Conservation (phyloP, 2,797 vertebrate species). For the Sus cebifrons region DNA sequence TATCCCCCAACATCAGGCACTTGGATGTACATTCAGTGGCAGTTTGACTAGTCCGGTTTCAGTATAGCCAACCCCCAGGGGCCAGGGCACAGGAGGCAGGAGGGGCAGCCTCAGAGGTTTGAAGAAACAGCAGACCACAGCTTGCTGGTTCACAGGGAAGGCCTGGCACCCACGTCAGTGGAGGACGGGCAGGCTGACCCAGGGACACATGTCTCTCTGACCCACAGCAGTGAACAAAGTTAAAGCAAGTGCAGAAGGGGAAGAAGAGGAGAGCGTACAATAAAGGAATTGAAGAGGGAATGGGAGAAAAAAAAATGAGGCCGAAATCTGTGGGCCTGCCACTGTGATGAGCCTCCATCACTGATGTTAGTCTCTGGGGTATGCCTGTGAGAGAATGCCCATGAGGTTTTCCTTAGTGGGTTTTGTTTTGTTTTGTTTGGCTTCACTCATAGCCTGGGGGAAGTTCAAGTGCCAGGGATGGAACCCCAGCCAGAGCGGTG, state of each 20-base stretch:
- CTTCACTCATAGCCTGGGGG: too few species aligned
- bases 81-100: neutral
- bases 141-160: neutral
- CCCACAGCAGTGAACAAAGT: neutral
- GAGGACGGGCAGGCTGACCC: neutral
- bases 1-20: neutral
- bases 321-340: neutral
- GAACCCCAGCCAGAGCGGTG: too few species aligned
- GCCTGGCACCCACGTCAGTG: accelerated
- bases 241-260: neutral
- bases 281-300: neutral
- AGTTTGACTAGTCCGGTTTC: neutral
- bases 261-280: neutral
- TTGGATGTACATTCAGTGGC: neutral
- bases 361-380: accelerated
- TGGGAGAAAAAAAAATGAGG: neutral
- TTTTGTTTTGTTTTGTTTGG: too few species aligned
- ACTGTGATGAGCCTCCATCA: neutral
- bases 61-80: neutral
- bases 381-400: neutral
- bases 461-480: too few species aligned
- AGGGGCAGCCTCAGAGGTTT: neutral
- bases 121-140: too few species aligned
- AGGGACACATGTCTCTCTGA: neutral
- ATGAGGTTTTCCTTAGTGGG: too few species aligned